A percentile compares a stretch with the other conserved stretches of the same genome.
phyloP scores from a whole-genome alignment of 2,797 vertebrate genomes.

The Hydrolagus colliei region DNA sequence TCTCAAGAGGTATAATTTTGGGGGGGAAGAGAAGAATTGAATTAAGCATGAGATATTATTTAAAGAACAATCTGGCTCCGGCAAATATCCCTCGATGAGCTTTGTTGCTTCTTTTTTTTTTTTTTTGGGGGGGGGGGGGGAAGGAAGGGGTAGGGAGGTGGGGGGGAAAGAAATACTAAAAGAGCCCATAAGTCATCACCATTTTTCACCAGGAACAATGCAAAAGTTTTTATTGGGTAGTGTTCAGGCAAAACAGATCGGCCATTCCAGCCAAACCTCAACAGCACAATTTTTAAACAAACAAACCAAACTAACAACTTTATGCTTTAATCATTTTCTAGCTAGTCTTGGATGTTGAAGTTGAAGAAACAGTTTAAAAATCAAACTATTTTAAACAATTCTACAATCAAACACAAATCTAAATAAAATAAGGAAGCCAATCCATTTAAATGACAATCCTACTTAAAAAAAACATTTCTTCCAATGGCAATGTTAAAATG shows the following conservation, averaged over 20 bases:
- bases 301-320: constrained; percentile 30
- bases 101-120: too few relatives aligned
- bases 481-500: background rate
- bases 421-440: constrained; percentile 4
- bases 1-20: too few relatives aligned
- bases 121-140: too few relatives aligned
- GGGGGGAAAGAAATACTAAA: too few relatives aligned
- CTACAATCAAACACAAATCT: constrained; percentile 10
- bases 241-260: constrained; percentile 24
- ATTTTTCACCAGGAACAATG: constrained; percentile 23
- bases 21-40: too few relatives aligned
- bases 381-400: constrained; percentile 28
- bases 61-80: too few relatives aligned
- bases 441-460: background rate
- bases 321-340: constrained; percentile 20
- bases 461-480: constrained; percentile 19
- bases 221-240: constrained; percentile 31
- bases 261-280: constrained; percentile 28
- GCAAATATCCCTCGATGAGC: too few relatives aligned
- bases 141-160: too few relatives aligned
- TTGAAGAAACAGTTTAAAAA: constrained; percentile 29
- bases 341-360: constrained; percentile 9
- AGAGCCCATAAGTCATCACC: background rate
- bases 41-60: too few relatives aligned
- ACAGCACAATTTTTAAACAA: constrained; percentile 32